Evolutionary conservation across 2,113 vertebrate genomes (phyloP).

Genomic region (Pachyramphus minor): DNA sequence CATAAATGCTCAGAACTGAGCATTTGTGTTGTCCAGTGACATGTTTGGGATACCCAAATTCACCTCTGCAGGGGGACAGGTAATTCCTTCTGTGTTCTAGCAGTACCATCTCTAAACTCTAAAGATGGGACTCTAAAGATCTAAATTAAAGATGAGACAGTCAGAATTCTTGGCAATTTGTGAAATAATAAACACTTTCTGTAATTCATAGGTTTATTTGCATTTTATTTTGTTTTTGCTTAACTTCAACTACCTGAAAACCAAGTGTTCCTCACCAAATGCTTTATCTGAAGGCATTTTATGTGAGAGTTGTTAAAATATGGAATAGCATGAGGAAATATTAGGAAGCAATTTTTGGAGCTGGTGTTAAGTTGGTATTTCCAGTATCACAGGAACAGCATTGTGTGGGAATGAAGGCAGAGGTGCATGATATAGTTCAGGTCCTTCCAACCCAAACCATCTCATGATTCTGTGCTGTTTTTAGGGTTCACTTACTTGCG

Average conservation of each 20-base stretch:
- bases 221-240: background rate
- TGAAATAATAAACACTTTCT: background rate
- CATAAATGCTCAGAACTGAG: background rate
- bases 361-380: background rate
- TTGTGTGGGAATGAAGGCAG: background rate
- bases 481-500: background rate
- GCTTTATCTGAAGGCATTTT: background rate
- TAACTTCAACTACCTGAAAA: background rate
- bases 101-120: background rate
- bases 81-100: background rate
- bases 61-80: background rate
- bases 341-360: background rate
- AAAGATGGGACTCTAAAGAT: too few species aligned
- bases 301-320: background rate
- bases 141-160: background rate
- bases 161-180: background rate
- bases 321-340: background rate
- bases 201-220: background rate
- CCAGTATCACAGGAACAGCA: background rate
- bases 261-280: background rate
- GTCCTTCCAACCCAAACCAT: background rate
- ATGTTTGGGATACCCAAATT: background rate
- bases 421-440: background rate
- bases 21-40: background rate
- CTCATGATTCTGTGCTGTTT: rapidly evolving